phyloP scores from a whole-genome alignment of 2,888 invertebrate genomes.

The Lydus trimaculatus region DNA sequence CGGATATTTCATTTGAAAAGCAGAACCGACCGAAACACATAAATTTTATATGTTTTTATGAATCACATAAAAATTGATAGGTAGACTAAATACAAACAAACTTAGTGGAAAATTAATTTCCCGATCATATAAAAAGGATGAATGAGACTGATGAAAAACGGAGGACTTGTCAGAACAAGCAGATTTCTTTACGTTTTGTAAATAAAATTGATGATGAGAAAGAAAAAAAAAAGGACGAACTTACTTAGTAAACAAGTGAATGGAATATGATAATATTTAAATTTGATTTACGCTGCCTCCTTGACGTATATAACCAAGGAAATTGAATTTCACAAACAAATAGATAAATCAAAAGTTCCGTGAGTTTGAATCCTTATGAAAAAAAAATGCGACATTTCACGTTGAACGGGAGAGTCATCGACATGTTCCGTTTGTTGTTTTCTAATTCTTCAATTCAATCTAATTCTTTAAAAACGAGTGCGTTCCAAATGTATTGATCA shows the following conservation, averaged over 20 bases:
- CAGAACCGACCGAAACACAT: slow-evolving; percentile 23
- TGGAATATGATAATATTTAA: slow-evolving; percentile 40
- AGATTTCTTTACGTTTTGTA: background rate
- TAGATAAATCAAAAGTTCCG: slow-evolving; percentile 47
- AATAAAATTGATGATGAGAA: slow-evolving; percentile 21
- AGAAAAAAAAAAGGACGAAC: slow-evolving; percentile 14
- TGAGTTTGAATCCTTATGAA: slow-evolving; percentile 27
- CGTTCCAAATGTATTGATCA: background rate
- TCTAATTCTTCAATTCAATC: slow-evolving; percentile 11
- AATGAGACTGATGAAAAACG: background rate
- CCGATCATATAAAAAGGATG: background rate
- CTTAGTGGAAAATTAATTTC: background rate
- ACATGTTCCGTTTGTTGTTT: slow-evolving; percentile 7
- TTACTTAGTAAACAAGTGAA: slow-evolving; percentile 30
- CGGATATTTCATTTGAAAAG: slow-evolving; percentile 29
- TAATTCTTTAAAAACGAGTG: slow-evolving; percentile 11
- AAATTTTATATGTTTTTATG: slow-evolving; percentile 30
- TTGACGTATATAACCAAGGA: slow-evolving; percentile 40
- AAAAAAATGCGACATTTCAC: slow-evolving; percentile 12
- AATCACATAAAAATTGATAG: slow-evolving; percentile 27
- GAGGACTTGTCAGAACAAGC: background rate
- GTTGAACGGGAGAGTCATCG: slow-evolving; percentile 14
- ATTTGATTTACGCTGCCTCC: slow-evolving; percentile 36
- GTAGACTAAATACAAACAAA: slow-evolving; percentile 17
- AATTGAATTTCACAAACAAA: slow-evolving; percentile 52